Percentiles rank a stretch among this genome's conserved stretches.
phyloP scores from a whole-genome alignment of 2,888 invertebrate genomes.

The Ophonus ardosiacus region DNA sequence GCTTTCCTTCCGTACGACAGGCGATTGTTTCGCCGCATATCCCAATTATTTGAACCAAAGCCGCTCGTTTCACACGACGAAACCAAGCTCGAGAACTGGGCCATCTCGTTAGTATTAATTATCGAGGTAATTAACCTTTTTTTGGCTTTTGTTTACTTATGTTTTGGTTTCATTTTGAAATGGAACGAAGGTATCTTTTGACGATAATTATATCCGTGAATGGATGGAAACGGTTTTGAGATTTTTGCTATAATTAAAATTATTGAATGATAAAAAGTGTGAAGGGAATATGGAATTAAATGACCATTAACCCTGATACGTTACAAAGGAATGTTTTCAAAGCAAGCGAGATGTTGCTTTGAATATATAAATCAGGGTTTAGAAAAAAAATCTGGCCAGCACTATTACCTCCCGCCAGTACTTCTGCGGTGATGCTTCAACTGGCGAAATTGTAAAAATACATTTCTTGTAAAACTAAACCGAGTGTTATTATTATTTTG shows the following conservation, averaged over 20 bases:
- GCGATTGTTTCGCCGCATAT: constrained; percentile 37
- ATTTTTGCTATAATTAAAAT: constrained; percentile 41
- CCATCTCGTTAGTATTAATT: constrained; percentile 61
- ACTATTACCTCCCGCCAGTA: too few relatives aligned
- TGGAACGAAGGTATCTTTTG: constrained; percentile 43
- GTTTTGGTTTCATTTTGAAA: constrained; percentile 61
- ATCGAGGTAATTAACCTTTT: constrained; percentile 59
- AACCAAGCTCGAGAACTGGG: constrained; percentile 10
- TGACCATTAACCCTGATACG: background rate
- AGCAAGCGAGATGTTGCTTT: too few relatives aligned
- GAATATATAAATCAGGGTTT: too few relatives aligned
- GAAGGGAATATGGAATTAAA: background rate
- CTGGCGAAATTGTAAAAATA: too few relatives aligned
- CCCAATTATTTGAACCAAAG: constrained; percentile 28
- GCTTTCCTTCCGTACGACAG: constrained; percentile 6
- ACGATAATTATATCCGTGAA: constrained; percentile 15
- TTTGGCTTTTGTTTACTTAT: constrained; percentile 61
- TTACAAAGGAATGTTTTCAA: background rate
- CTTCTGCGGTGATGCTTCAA: too few relatives aligned
- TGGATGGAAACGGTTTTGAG: constrained; percentile 21
- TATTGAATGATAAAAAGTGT: background rate
- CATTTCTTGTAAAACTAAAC: too few relatives aligned
- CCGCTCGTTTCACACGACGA: constrained; percentile 5
- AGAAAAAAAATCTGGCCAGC: too few relatives aligned
- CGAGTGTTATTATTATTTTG: too few relatives aligned